Evolutionary conservation across 2,113 vertebrate genomes (phyloP).

Genomic region (Uropsilus gracilis): DNA sequence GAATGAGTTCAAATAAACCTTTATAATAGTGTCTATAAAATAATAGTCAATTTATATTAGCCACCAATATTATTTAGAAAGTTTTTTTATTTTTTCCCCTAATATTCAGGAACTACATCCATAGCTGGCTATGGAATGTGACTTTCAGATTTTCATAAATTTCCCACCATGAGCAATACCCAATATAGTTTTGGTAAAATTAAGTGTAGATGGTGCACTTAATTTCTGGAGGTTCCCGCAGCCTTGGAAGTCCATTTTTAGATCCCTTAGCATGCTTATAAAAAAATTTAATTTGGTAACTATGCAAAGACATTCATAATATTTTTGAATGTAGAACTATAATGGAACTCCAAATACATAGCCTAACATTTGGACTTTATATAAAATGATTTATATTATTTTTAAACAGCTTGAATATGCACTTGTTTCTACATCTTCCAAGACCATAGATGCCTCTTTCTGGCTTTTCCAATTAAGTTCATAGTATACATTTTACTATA

Average conservation of each 20-base stretch:
- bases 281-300: conserved; percentile 38
- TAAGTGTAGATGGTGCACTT: conserved; percentile 53
- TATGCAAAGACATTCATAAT: conserved; percentile 41
- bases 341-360: conserved; percentile 49
- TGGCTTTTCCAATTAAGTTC: conserved; percentile 15
- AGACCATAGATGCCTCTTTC: conserved; percentile 13
- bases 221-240: conserved; percentile 56
- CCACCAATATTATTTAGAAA: conserved; percentile 19
- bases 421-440: conserved; percentile 29
- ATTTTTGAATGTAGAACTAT: conserved; percentile 41
- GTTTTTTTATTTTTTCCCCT: background rate
- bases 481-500: conserved; percentile 46
- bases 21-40: background rate
- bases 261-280: conserved; percentile 51
- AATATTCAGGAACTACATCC: background rate
- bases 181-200: conserved; percentile 60
- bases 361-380: conserved; percentile 50
- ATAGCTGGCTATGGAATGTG: background rate
- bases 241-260: conserved; percentile 64
- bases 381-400: conserved; percentile 55
- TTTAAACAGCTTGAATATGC: conserved; percentile 53
- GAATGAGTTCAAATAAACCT: conserved; percentile 37
- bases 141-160: conserved; percentile 43
- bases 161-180: background rate
- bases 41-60: conserved; percentile 24